Base-by-base conservation (phyloP, 2,797 vertebrate species). In the Agapornis canus region DNA sequence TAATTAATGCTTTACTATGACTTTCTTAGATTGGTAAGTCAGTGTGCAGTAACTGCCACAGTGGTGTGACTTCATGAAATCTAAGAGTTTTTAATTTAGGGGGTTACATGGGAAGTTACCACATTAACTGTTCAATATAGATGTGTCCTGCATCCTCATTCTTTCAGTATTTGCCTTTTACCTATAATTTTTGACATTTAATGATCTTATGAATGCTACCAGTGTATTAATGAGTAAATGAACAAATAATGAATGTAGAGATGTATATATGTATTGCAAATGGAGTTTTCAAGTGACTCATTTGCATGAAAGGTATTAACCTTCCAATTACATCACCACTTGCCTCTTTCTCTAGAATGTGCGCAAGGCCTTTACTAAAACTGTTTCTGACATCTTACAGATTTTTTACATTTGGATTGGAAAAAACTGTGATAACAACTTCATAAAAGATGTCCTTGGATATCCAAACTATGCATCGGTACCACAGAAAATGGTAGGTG, bases 321-420 rank as follows among this genome's bases (percentile, higher is more conserved):
- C 71, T 27, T 82, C 22, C 18, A 78, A 3, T 76, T 84, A 14
- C 2, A 4, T 54, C 43, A 68, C 11, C 9, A 15, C 39, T 66
- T 86, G 12, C 32, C 29, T 86, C 9, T 70, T 80, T 69, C n/a
- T 86, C 9, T 69, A 40, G 79, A 84, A 77, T 3, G 4, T 45
- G 12, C 42, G 43, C 13, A 59, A 51, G 9, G 18, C 39, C 11
- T 95, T 90, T 31, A 65, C 48, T 94, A 91, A 90, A 94, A 92
- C 42, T 31, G 7, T 63, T 79, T 96, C 47, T 97, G 52, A 52
- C 32, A 25, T 71, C 78, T 93, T 96, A 9, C 97, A 99, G 99
- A 95, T 98, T 79, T 98, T 99, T 94, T 99, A 99, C 90, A 96
- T 99, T 94, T 99, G 99, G 99, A 97, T 99, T 92, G 99, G 99